Conservation (phyloP, 2,888 invertebrate species). For the Serrognathus titanus region DNA sequence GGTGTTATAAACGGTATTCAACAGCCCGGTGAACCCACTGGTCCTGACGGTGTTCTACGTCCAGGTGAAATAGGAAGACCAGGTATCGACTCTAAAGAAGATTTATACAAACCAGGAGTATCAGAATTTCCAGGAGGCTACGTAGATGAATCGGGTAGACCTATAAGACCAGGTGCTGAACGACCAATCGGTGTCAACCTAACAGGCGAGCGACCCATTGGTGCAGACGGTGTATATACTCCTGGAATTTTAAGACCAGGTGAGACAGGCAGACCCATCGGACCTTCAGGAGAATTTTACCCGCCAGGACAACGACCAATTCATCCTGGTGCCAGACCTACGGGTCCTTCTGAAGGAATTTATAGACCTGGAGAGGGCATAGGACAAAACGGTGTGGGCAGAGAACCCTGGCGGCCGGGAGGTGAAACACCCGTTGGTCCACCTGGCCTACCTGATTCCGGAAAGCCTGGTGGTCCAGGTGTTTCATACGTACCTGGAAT, state of each 20-base stretch:
- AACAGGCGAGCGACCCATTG: too few relatives aligned
- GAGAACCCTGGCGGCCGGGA: constrained; percentile 1
- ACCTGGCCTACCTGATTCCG: constrained; percentile 7
- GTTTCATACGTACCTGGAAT: constrained; percentile 8
- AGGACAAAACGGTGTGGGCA: background rate
- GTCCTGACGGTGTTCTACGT: constrained; percentile 5
- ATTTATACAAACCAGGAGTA: background rate
- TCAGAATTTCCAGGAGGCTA: constrained; percentile 8
- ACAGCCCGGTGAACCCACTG: background rate
- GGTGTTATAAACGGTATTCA: background rate
- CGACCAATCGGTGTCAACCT: too few relatives aligned
- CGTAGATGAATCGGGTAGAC: constrained; percentile 14
- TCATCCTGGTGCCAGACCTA: too few relatives aligned
- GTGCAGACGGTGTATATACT: too few relatives aligned
- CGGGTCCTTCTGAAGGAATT: too few relatives aligned
- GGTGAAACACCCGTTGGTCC: background rate
- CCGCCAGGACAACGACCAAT: background rate
- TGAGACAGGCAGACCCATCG: too few relatives aligned
- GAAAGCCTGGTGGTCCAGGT: background rate
- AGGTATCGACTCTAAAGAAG: background rate
- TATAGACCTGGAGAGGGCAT: background rate
- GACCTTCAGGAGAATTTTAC: constrained; percentile 3
- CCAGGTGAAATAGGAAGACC: constrained; percentile 1
- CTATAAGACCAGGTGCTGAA: constrained; percentile 14
- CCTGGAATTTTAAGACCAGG: too few relatives aligned